A percentile compares a stretch with the other conserved stretches of the same genome.
phyloP scores from a whole-genome alignment of 2,113 vertebrate species.

The Oryzias melastigma region DNA sequence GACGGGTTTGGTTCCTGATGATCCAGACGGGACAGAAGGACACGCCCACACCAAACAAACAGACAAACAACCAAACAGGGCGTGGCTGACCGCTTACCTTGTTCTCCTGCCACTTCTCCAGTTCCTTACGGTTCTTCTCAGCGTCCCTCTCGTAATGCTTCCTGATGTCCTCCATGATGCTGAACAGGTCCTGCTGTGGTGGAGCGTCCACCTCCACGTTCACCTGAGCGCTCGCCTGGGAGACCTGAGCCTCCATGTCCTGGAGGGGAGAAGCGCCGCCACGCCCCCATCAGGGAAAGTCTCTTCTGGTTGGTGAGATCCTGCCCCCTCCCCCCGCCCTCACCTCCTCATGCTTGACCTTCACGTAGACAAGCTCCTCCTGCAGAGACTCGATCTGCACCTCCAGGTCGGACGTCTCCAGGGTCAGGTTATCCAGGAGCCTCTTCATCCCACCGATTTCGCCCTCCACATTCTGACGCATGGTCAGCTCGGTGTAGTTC shows the following conservation, averaged over 20 bases:
- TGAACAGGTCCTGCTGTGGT: conserved; percentile 59
- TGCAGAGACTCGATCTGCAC: conserved; percentile 69
- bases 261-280: conserved; percentile 2
- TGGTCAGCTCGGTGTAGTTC: conserved; percentile 81
- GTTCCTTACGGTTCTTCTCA: conserved; percentile 78
- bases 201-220: conserved; percentile 76
- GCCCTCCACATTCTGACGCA: conserved; percentile 81
- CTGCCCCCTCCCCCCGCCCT: background rate
- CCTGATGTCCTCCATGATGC: conserved; percentile 73
- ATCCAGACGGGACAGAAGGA: too few relatives aligned
- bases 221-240: conserved; percentile 69
- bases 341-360: conserved; percentile 76
- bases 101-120: conserved; percentile 73
- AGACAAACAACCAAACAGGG: too few relatives aligned
- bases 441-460: conserved; percentile 80
- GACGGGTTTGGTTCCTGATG: too few relatives aligned
- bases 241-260: conserved; percentile 55
- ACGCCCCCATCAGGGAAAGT: too few relatives aligned
- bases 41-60: too few relatives aligned
- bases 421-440: conserved; percentile 75
- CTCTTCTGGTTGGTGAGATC: too few relatives aligned
- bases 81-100: conserved; percentile 31
- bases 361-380: conserved; percentile 70
- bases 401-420: conserved; percentile 67
- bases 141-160: conserved; percentile 82